Evolutionary conservation across 2,888 invertebrate species (phyloP), one percentile per base, ranked within the genome.

Genomic region (Cephus nigrinus): DNA sequence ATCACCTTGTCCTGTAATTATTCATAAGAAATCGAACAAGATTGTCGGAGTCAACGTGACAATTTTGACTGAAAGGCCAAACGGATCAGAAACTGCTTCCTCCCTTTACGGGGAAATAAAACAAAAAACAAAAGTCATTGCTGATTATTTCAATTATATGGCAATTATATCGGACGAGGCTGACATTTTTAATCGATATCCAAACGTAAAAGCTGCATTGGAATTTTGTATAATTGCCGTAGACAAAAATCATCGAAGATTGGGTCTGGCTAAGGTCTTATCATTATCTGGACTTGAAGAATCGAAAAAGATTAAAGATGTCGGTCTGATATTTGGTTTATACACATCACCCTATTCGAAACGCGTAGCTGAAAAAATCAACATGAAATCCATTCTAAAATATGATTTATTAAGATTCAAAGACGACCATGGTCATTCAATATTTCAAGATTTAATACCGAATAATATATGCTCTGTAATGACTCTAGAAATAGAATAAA

Each of bases 221-320:
- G 88, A 88, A 75, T 84, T 86, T 77, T 88, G 84, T 34, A 85
- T 85, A 0, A 73, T 85, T 2, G 85, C 84, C 4, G 84, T 86
- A 1, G 84, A 84, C 23, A 80, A 76, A 23, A 68, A 79, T 74
- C 84, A 88, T 35, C 81, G 88, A 9, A 71, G 75, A 32, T 81
- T 75, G n/a, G 87, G 87, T 3, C 40, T 88, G 30, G 77, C 84
- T 1, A 81, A 23, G 11, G 71, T 69, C 5, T 12, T 87, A 23
- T 79, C 84, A 35, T 74, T 55, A 1, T 77, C 76, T 1, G 84
- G 82, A 9, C 78, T 87, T 5, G 55, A 75, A 11, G 69, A 81
- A 11, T 86, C 84, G 0, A 80, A 31, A 74, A 35, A 30, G 0
- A 4, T 78, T 3, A 72, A 77, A 0, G 75, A 78, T 11, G 78